Conservation (phyloP, 1,140 invertebrate genomes). For the Cecropterus lyciades region DNA sequence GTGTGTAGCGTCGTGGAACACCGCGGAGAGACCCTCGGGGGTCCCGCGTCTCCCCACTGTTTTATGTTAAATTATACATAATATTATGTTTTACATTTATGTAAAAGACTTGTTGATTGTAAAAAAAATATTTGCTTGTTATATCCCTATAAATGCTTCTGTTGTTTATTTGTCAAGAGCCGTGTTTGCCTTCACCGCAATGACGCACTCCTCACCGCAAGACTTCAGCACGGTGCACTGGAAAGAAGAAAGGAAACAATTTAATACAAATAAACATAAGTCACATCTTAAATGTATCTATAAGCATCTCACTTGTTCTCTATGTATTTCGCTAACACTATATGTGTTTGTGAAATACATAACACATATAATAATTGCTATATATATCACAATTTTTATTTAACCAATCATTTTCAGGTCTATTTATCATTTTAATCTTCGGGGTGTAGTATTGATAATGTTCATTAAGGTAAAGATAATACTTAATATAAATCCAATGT, state of each 20-base stretch:
- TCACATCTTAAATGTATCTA: no score
- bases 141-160: constrained; percentile 81
- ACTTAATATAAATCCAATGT: no score
- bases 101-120: constrained; percentile 81
- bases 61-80: constrained; percentile 83
- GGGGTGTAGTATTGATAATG: no score
- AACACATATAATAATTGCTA: no score
- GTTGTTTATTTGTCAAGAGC: constrained; percentile 94
- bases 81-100: constrained; percentile 84
- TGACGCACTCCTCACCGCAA: constrained; percentile 96
- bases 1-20: constrained; percentile 5
- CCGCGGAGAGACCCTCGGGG: constrained; percentile 6
- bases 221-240: constrained; percentile 96
- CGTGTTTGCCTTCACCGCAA: constrained; percentile 97
- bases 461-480: no score
- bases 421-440: no score
- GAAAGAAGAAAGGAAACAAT: constrained; percentile 49
- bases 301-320: no score
- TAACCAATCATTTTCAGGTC: no score
- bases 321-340: no score
- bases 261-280: neutral
- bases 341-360: no score
- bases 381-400: no score
- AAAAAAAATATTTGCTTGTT: constrained; percentile 82
- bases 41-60: constrained; percentile 41